These are phyloP conservation scores for Halictus ligatus DNA, from an alignment of 2,888 invertebrate species.

Conservation along the genomic window DNA sequence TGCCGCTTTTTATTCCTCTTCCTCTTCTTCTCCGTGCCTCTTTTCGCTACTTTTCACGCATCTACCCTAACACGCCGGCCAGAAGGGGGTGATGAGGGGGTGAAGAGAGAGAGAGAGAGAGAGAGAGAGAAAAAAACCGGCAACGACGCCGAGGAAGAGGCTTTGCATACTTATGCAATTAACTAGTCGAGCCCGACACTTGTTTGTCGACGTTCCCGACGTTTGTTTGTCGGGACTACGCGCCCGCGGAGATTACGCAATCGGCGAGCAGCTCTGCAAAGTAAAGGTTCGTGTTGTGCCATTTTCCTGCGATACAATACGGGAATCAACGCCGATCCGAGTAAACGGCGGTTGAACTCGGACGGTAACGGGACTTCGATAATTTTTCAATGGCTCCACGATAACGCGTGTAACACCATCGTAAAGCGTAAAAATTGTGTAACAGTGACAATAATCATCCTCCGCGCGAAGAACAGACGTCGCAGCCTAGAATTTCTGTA, in stretches of 20 bases:
- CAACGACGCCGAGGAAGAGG: constrained; percentile 12
- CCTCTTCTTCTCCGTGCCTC: background rate
- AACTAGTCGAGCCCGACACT: constrained; percentile 20
- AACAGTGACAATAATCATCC: background rate
- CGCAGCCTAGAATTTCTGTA: background rate
- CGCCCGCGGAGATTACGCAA: constrained; percentile 29
- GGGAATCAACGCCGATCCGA: background rate
- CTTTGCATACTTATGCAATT: constrained; percentile 32
- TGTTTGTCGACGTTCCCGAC: constrained; percentile 10
- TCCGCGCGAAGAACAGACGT: too few species aligned
- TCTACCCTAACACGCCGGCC: background rate
- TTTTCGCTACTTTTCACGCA: constrained; percentile 36
- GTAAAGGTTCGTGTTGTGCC: background rate
- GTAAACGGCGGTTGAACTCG: background rate
- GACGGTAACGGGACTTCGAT: background rate
- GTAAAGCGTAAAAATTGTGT: background rate
- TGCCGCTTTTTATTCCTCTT: constrained; percentile 55
- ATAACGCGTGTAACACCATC: background rate
- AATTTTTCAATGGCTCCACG: background rate
- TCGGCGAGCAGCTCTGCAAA: background rate
- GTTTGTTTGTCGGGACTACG: background rate
- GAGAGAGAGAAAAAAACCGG: background rate
- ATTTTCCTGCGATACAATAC: background rate
- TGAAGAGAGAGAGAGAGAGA: background rate
- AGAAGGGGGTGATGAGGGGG: background rate